Conservation (phyloP, 2,888 invertebrate genomes). For the Busseola fusca region DNA sequence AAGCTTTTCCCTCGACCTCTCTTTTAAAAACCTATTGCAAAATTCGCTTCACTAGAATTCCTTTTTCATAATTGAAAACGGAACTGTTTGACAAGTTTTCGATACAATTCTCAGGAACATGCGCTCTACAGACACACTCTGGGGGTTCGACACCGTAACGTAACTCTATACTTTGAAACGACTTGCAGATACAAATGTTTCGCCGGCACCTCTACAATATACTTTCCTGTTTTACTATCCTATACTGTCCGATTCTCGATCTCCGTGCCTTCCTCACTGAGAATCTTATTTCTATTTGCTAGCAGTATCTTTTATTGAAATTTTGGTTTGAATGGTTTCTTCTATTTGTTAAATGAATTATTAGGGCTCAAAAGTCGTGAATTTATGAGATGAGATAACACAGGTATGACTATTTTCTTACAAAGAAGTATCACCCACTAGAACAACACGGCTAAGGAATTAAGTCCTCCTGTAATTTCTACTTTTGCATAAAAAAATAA, state of each 20-base stretch:
- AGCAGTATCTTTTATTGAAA: constrained; percentile 59
- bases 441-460: background rate
- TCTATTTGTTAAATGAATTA: constrained; percentile 11
- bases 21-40: constrained; percentile 22
- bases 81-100: constrained; percentile 51
- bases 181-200: constrained; percentile 62
- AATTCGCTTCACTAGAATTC: constrained; percentile 28
- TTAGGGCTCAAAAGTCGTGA: constrained; percentile 2
- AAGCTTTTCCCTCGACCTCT: background rate
- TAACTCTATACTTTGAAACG: constrained; percentile 61
- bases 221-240: constrained; percentile 62
- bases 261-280: constrained; percentile 38
- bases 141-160: constrained; percentile 58
- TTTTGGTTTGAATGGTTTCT: constrained; percentile 43
- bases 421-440: too few relatives aligned
- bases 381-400: background rate
- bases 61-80: constrained; percentile 56
- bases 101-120: constrained; percentile 53
- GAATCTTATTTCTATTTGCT: constrained; percentile 64
- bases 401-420: background rate
- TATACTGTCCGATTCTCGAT: constrained; percentile 61
- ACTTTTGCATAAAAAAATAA: background rate
- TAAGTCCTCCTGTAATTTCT: background rate
- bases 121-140: constrained; percentile 54
- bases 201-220: constrained; percentile 60